Conservation (phyloP, 2,113 vertebrate species). For the Lophochroa leadbeateri region DNA sequence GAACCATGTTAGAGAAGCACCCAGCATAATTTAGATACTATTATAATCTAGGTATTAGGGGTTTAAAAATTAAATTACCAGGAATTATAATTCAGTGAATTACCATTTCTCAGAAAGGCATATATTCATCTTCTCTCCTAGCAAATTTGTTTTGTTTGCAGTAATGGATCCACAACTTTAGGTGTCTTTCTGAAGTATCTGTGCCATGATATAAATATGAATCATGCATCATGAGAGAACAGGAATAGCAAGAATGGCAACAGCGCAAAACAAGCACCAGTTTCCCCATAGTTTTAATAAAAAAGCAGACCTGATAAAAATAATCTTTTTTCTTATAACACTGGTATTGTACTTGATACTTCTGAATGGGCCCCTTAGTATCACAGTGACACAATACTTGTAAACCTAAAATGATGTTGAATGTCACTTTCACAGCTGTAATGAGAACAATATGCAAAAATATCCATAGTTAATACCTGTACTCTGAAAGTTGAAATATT, state of each 20-base stretch:
- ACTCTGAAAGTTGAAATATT: background rate
- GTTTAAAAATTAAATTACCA: background rate
- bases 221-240: background rate
- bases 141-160: background rate
- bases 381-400: background rate
- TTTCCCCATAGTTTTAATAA: background rate
- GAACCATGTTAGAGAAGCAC: background rate
- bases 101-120: background rate
- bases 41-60: background rate
- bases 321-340: background rate
- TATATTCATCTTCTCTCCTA: background rate
- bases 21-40: background rate
- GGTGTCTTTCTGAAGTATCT: background rate
- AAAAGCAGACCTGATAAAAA: background rate
- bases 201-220: background rate
- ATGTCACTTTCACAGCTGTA: background rate
- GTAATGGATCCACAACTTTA: background rate
- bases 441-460: background rate
- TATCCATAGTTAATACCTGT: background rate
- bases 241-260: background rate
- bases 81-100: background rate
- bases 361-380: background rate
- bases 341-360: background rate
- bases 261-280: background rate
- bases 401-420: background rate